These are phyloP conservation scores for Malaclemys terrapin DNA, from an alignment of 2,113 vertebrate species.

Conservation along the genomic window DNA sequence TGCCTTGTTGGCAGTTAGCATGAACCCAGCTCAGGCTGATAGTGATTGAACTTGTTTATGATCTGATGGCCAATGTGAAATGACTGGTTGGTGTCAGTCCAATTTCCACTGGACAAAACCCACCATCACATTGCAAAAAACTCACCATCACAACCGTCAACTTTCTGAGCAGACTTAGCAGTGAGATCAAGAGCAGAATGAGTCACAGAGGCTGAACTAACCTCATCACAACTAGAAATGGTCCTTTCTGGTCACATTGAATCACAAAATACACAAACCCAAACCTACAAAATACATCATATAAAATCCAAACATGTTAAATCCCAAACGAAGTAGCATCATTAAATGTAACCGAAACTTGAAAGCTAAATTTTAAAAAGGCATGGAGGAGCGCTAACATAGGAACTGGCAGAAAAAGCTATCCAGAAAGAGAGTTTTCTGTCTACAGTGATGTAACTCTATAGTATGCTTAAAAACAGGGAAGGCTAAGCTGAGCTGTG, in stretches of 20 bases:
- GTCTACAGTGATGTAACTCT: not conserved
- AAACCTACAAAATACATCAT: not conserved
- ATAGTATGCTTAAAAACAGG: not conserved
- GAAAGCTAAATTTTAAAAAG: not conserved
- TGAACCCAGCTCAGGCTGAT: not conserved
- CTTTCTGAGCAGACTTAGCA: not conserved
- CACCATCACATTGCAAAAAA: not conserved
- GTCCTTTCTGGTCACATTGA: not conserved
- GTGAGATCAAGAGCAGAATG: not conserved
- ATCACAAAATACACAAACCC: not conserved
- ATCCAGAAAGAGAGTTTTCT: not conserved
- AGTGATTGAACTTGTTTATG: not conserved
- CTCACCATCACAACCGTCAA: not conserved
- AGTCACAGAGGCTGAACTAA: not conserved
- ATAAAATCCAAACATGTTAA: not conserved
- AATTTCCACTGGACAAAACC: not conserved
- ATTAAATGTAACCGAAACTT: not conserved
- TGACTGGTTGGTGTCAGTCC: not conserved
- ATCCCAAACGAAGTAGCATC: not conserved
- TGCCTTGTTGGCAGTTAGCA: not conserved
- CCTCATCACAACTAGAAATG: not conserved
- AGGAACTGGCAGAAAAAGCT: not conserved
- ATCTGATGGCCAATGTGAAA: not conserved
- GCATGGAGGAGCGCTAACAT: rapidly evolving
- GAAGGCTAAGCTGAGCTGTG: not conserved